Percentiles rank a stretch among this genome's conserved stretches.
phyloP scores from a whole-genome alignment of 1,140 invertebrate species.

The Zaprionus kolodkinae region DNA sequence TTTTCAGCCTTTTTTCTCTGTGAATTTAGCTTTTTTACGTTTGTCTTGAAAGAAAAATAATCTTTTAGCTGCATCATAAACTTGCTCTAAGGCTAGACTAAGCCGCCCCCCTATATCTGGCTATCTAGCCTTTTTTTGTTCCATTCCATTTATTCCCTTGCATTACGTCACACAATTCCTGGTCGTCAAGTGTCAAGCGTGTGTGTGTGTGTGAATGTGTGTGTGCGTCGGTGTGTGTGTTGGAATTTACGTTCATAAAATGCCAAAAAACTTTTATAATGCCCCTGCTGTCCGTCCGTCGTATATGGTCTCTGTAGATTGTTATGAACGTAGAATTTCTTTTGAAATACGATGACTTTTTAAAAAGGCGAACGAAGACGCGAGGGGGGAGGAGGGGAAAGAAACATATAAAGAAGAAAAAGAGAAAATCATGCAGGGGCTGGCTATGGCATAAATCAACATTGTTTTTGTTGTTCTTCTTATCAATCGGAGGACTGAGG shows the following conservation, averaged over 20 bases:
- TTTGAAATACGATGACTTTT: constrained; percentile 37
- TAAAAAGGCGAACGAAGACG: constrained; percentile 6
- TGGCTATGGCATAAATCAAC: constrained; percentile 57
- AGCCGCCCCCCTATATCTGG: too few species aligned
- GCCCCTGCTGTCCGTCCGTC: too few species aligned
- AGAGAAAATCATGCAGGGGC: constrained; percentile 53
- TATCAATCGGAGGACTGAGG: constrained; percentile 47
- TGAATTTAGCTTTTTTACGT: too few species aligned
- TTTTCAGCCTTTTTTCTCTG: too few species aligned
- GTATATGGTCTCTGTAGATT: constrained; percentile 1
- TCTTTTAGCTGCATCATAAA: too few species aligned
- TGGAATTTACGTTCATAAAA: constrained; percentile 6
- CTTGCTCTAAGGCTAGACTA: too few species aligned
- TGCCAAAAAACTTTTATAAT: constrained; percentile 5
- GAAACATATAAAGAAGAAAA: constrained; percentile 13
- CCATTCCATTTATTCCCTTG: constrained; percentile 8
- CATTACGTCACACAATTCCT: constrained; percentile 1
- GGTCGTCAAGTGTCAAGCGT: too few species aligned
- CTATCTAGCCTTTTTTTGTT: background rate
- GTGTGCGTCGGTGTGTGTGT: background rate
- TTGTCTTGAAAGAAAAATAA: too few species aligned
- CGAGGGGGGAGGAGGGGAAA: background rate
- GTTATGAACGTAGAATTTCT: constrained; percentile 24
- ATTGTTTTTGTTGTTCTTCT: constrained; percentile 28
- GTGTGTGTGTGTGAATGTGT: background rate